These are phyloP conservation scores for Mylabris sibirica DNA, from an alignment of 2,888 invertebrate genomes.

Conservation along the genomic window DNA sequence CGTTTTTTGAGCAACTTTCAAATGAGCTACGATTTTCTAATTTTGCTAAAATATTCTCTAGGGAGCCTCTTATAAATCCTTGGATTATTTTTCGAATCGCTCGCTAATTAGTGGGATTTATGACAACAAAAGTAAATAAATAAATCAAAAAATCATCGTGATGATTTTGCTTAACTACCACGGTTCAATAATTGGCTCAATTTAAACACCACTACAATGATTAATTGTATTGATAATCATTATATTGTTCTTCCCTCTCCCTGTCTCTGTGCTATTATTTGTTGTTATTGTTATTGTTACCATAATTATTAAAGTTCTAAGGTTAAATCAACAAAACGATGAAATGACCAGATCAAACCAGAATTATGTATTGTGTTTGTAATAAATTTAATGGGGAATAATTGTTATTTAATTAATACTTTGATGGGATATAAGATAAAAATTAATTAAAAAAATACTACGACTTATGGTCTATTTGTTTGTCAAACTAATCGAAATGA, in stretches of 20 bases:
- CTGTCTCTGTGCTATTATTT: neutral
- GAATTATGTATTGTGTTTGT: neutral
- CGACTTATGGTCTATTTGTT: neutral
- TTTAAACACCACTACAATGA: too few species aligned
- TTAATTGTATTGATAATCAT: neutral
- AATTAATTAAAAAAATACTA: neutral
- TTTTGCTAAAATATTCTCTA: too few species aligned
- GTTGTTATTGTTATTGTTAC: neutral
- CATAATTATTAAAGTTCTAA: neutral
- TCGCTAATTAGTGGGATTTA: too few species aligned
- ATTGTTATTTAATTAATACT: neutral
- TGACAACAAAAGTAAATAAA: too few species aligned
- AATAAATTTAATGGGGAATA: neutral
- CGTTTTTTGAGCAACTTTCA: too few species aligned
- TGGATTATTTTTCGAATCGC: too few species aligned
- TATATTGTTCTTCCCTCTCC: neutral
- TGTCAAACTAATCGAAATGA: too few species aligned
- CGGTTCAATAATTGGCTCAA: too few species aligned
- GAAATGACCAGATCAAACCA: constrained; percentile 4
- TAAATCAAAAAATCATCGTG: too few species aligned
- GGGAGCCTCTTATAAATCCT: too few species aligned
- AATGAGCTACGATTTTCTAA: too few species aligned
- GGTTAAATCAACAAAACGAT: neutral
- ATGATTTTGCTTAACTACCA: too few species aligned
- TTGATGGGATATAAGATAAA: neutral